Base-by-base conservation (phyloP, 2,888 invertebrate genomes). In the Lasiommata megera region DNA sequence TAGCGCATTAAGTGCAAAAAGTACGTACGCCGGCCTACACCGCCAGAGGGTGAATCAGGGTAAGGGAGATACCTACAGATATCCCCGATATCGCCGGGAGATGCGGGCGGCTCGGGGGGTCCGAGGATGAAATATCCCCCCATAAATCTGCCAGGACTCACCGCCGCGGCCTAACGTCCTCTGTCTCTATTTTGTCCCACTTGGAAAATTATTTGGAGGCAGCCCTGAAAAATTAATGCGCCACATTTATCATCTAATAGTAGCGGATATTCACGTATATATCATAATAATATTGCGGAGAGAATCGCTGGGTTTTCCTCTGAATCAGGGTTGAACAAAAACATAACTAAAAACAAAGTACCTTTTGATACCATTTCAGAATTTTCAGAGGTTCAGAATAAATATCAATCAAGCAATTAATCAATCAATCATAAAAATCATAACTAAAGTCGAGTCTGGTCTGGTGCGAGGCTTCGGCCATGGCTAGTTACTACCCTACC, bases 121-220 rank as follows among this genome's bases (percentile, higher is more conserved):
- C 29, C 48, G 17, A 48, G 43, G 76, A 86, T 86, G 84, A 87
- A 79, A 81, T 84, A 85, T 85, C 74, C 76, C 69, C 72, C 70
- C 76, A 82, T 87, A 86, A 87, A 87, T 87, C 83, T 83, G 80
- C 71, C 74, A 69, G 63, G 68, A 68, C 72, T 76, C 76, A 70
- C 66, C 74, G 69, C 71, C 67, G 65, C 54, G 38, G 43, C 52
- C 60, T 40, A 41, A 11, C 53, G 51, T 56, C 58, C 58, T 58
- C 53, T 63, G 67, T 62, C 66, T 63, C 60, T 62, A 62, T 66
- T 66, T 63, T 64, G 62, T 60, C 54, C 62, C 54, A 58, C 52
- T 56, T 38, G 47, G 56, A 57, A 58, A 63, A 61, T 59, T 61
- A 58, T 63, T 59, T 52, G 44, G 63, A 46, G 54, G 54, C 57